Evolutionary conservation across 2,113 vertebrate genomes (phyloP).

Genomic region (Callipepla californica): DNA sequence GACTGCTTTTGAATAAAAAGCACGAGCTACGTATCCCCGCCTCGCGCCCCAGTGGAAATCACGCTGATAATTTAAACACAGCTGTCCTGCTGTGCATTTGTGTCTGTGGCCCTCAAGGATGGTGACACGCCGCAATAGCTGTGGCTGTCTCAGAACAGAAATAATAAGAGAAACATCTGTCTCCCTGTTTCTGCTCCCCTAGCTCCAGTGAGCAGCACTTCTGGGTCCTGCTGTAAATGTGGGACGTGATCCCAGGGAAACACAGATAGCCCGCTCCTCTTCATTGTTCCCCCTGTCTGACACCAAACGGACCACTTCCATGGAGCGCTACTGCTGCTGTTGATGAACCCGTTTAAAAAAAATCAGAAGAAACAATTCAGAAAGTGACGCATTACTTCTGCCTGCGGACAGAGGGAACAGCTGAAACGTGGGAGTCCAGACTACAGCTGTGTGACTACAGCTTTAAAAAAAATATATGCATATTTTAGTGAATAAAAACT

Average conservation of each 20-base stretch:
- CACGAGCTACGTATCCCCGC: neutral
- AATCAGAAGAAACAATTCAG: slow-evolving; percentile 56
- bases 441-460: slow-evolving; percentile 75
- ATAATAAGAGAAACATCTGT: slow-evolving; percentile 65
- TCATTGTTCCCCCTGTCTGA: neutral
- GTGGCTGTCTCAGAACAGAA: slow-evolving; percentile 41
- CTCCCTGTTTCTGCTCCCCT: slow-evolving; percentile 24
- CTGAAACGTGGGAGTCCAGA: slow-evolving; percentile 76
- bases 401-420: slow-evolving; percentile 74
- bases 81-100: slow-evolving; percentile 18
- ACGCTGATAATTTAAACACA: slow-evolving; percentile 20
- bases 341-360: slow-evolving; percentile 18
- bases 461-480: neutral
- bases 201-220: slow-evolving; percentile 38
- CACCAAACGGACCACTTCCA: neutral
- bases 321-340: neutral
- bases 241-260: neutral
- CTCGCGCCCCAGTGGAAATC: neutral
- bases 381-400: slow-evolving; percentile 71
- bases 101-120: neutral
- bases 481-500: slow-evolving; percentile 62
- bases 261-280: neutral
- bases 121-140: neutral
- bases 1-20: neutral
- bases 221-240: slow-evolving; percentile 25